phyloP scores from a whole-genome alignment of 2,888 invertebrate genomes.

The Cephus sareptanus region DNA sequence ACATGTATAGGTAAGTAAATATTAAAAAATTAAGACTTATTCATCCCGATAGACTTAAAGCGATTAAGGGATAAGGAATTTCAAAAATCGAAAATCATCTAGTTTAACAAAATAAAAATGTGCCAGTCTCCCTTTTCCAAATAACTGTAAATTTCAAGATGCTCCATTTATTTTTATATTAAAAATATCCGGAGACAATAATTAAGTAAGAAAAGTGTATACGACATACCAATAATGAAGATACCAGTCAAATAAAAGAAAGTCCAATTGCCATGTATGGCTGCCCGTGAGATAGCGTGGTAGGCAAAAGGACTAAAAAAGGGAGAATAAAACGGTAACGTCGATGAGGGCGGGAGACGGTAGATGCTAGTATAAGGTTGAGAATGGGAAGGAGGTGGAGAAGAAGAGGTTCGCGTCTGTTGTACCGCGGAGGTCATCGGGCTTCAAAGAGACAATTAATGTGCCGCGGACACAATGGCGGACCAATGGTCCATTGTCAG shows the following conservation, averaged over 20 bases:
- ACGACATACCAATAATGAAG: not conserved
- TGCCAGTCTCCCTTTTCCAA: not conserved
- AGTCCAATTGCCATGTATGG: not conserved
- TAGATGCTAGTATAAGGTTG: conserved; percentile 7
- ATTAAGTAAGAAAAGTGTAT: not conserved
- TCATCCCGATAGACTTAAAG: not conserved
- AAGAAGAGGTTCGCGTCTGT: conserved; percentile 30
- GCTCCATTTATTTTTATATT: not conserved
- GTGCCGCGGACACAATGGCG: conserved; percentile 56
- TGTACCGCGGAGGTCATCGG: conserved; percentile 53
- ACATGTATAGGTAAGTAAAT: too few relatives aligned
- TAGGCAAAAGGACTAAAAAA: conserved; percentile 6
- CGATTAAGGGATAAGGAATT: not conserved
- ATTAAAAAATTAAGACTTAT: not conserved
- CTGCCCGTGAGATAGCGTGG: not conserved
- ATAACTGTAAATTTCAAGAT: not conserved
- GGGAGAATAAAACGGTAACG: conserved; percentile 12
- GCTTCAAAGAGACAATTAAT: conserved; percentile 62
- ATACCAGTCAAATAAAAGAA: not conserved
- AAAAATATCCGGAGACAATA: not conserved
- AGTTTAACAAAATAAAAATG: not conserved
- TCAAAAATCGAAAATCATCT: not conserved
- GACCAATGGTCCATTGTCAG: conserved; percentile 56
- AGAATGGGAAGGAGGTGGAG: conserved; percentile 19
- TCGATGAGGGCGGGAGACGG: conserved; percentile 6